Evolutionary conservation across 2,113 vertebrate genomes (phyloP), one percentile per base, ranked within the genome.

Genomic region (Cololabis saira): DNA sequence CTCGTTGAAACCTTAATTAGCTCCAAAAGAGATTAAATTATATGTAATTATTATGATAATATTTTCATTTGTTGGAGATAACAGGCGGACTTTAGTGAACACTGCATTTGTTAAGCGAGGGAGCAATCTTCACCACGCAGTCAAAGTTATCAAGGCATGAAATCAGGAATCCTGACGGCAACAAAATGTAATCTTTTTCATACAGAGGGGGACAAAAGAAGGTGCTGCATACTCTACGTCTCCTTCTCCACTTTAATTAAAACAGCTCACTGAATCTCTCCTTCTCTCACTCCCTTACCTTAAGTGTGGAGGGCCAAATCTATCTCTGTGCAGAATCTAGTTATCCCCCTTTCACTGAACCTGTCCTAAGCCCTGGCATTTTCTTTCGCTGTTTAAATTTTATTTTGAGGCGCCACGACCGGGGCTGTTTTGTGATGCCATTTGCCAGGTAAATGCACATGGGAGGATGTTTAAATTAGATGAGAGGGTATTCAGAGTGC

Each of bases 161-260:
- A 92, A 91, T 93, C 93, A 88, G 83, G 81, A 92, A 91, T 92
- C 89, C 90, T 92, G 89, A 90, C 83, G 76, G 90, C 86, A 92
- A 91, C 91, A 88, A 89, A 93, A 92, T 89, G 84, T 90, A 90
- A 91, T 92, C 81, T 88, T 88, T 90, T 91, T 88, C 81, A 89
- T 83, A 81, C 84, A 86, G 87, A 84, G 75, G 86, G 86, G 90
- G 88, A 93, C 90, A 93, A 93, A 90, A 86, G 89, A 89, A 69
- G 66, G 74, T 78, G 78, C 72, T 65, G 82, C 87, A 84, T 83
- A 90, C 74, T 80, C 77, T 71, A 77, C 81, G 71, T 88, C 85
- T 91, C 71, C 76, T 74, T 89, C 88, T 74, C 74, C 81, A 76
- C 78, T 90, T 92, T 92, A 92, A 93, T 94, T 93, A 91, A 90